phyloP scores from a whole-genome alignment of 2,888 invertebrate genomes.

The Slavum lentiscoides region DNA sequence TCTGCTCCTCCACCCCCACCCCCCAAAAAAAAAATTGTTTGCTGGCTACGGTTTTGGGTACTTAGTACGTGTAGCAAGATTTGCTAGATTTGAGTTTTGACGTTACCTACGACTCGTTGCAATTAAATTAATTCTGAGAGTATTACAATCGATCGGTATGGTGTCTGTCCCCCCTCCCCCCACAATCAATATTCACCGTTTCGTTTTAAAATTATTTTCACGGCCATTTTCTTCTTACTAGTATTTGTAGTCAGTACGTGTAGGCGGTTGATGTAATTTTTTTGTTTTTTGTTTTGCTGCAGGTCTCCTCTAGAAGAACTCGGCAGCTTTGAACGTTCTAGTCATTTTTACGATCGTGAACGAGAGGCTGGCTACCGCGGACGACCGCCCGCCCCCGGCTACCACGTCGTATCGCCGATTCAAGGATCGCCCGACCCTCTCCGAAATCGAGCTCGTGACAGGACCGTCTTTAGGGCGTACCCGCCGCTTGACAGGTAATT shows the following conservation, averaged over 20 bases:
- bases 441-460: slow-evolving; percentile 61
- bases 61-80: too few species aligned
- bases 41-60: too few species aligned
- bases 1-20: too few species aligned
- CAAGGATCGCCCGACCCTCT: slow-evolving; percentile 58
- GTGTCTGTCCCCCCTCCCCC: background rate
- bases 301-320: slow-evolving; percentile 65
- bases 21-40: too few species aligned
- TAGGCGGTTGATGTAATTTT: background rate
- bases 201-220: background rate
- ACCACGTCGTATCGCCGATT: slow-evolving; percentile 56
- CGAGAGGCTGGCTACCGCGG: slow-evolving; percentile 57
- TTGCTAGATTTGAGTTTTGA: background rate
- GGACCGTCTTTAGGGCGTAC: slow-evolving; percentile 57
- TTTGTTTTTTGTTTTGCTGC: slow-evolving; percentile 53
- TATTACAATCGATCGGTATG: background rate
- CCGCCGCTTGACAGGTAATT: slow-evolving; percentile 41
- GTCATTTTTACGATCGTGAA: slow-evolving; percentile 64
- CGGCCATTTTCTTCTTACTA: background rate
- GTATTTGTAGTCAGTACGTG: background rate
- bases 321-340: slow-evolving; percentile 62
- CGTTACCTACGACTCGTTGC: background rate
- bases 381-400: slow-evolving; percentile 58
- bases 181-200: background rate
- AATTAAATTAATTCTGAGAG: background rate